Conservation (phyloP, 2,113 vertebrate species). For the Mus spicilegus region DNA sequence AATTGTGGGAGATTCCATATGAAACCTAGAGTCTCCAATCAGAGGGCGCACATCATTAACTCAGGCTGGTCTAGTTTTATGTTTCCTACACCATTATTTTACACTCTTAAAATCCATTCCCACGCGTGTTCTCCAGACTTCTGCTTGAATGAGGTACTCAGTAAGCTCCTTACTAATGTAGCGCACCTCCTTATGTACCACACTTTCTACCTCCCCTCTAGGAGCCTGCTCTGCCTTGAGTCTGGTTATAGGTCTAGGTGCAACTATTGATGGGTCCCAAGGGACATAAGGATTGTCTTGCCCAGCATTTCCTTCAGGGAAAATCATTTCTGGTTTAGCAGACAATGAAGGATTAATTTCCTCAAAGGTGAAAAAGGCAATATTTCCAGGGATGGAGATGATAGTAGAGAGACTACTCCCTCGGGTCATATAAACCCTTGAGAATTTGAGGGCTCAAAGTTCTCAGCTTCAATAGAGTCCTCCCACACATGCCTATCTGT, state of each 20-base stretch:
- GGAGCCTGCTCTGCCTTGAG: neutral
- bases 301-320: neutral
- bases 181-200: neutral
- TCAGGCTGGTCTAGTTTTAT: neutral
- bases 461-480: neutral
- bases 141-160: neutral
- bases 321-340: neutral
- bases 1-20: neutral
- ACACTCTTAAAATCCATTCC: neutral
- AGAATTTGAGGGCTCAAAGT: neutral
- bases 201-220: neutral
- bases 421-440: neutral
- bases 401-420: neutral
- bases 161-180: neutral
- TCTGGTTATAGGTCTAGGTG: neutral
- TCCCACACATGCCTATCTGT: neutral
- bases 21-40: neutral
- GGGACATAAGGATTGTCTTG: neutral
- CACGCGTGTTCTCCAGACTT: neutral
- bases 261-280: neutral
- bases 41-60: neutral
- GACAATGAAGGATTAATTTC: neutral
- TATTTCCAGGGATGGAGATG: neutral
- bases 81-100: neutral
- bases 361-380: neutral